Evolutionary conservation across 2,113 vertebrate species (phyloP), one percentile per base, ranked within the genome.

Genomic region (Puntigrus tetrazona): DNA sequence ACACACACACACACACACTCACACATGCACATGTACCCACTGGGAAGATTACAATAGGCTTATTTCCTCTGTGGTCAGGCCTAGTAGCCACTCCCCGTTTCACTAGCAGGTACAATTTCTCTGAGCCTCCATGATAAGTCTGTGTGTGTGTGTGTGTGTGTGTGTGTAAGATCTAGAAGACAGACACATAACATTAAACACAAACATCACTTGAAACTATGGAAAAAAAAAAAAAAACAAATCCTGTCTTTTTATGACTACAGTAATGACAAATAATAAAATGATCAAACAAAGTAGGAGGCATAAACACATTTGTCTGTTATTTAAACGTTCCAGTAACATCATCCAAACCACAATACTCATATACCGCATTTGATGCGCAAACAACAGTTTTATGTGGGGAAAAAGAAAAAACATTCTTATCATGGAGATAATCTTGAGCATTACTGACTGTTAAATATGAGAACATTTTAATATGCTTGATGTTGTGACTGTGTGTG

Each of bases 1-100:
- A 47, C 18, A 25, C 77, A 61, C 50, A 52, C 11, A 29, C 13
- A 61, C 76, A 45, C 29, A 47, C 45, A 18, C 57, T 55, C 31
- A 57, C 29, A 34, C 76, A 14, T 20, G 6, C 78, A 78, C 83
- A 85, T 9, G 5, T 7, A 59, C 77, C 10, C 78, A 94, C 95
- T 94, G 93, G 93, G 94, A 94, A 96, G 96, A 97, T 97, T 96
- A 98, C 96, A 97, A 95, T 94, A 95, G 96, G 92, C 94, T 94
- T 94, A 96, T 97, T 99, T 98, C 97, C 96, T 96, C 96, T 99
- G 97, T 96, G 97, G 97, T 98, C 92, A 93, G 95, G 95, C 95
- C 94, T 94, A 95, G 95, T 95, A 95, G 96, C 96, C 97, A 94
- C 96, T 91, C 92, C 94, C 92, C 88, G 86, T 94, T 95, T 94